These are phyloP conservation scores for Altica lythri DNA, from an alignment of 2,888 invertebrate species.

Conservation along the genomic window DNA sequence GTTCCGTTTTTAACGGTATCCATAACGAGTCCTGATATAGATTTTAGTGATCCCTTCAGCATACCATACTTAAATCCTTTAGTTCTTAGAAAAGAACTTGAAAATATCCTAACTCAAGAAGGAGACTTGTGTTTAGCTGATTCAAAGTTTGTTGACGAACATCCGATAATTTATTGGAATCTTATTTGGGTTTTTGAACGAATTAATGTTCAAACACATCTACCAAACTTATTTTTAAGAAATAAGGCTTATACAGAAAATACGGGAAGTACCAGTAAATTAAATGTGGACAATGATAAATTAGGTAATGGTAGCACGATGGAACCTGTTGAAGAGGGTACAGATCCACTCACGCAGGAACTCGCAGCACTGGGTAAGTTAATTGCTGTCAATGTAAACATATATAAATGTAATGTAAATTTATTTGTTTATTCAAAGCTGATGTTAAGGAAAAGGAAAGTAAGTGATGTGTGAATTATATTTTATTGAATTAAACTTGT, in stretches of 20 bases:
- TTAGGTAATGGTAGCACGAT: conserved; percentile 38
- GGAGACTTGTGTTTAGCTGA: conserved; percentile 79
- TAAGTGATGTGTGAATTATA: conserved; percentile 30
- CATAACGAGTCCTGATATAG: conserved; percentile 57
- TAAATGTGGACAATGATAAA: conserved; percentile 20
- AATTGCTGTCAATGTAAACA: not conserved
- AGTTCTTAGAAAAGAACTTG: conserved; percentile 95
- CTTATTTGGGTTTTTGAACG: conserved; percentile 95
- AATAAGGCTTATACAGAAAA: conserved; percentile 42
- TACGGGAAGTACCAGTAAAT: conserved; percentile 37
- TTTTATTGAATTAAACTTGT: conserved; percentile 4
- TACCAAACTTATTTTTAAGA: conserved; percentile 80
- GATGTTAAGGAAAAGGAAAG: conserved; percentile 42
- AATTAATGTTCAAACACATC: conserved; percentile 88
- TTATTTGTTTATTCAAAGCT: conserved; percentile 40
- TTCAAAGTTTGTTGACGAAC: conserved; percentile 89
- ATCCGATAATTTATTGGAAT: conserved; percentile 99
- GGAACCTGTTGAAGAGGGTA: conserved; percentile 56
- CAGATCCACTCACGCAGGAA: conserved; percentile 58
- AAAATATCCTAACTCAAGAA: conserved; percentile 80
- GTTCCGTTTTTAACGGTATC: conserved; percentile 86
- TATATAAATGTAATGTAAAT: conserved; percentile 5
- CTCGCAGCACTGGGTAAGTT: conserved; percentile 53
- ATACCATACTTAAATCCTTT: conserved; percentile 97
- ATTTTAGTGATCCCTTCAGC: conserved; percentile 66